Evolutionary conservation across 2,888 invertebrate genomes (phyloP).

Genomic region (Microchrysa polita): DNA sequence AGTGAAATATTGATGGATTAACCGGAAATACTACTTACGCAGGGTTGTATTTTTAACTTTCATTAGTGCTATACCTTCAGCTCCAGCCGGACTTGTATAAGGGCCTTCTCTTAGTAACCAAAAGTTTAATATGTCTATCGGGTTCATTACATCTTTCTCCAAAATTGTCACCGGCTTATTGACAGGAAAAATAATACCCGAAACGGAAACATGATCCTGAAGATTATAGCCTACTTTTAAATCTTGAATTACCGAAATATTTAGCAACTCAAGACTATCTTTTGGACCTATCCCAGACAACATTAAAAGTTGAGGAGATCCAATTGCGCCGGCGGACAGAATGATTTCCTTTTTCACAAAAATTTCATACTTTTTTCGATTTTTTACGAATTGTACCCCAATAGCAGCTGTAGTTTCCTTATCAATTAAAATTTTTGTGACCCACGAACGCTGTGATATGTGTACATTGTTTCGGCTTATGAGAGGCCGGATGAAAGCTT

Average conservation of each 20-base stretch:
- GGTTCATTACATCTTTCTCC: slow-evolving; percentile 68
- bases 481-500: slow-evolving; percentile 79
- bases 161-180: slow-evolving; percentile 75
- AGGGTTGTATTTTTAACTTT: slow-evolving; percentile 70
- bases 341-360: slow-evolving; percentile 79
- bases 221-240: slow-evolving; percentile 83
- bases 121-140: slow-evolving; percentile 71
- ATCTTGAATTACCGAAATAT: slow-evolving; percentile 73
- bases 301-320: slow-evolving; percentile 87
- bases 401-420: slow-evolving; percentile 69
- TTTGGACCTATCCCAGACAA: slow-evolving; percentile 82
- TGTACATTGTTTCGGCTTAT: slow-evolving; percentile 73
- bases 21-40: slow-evolving; percentile 54
- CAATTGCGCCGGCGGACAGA: slow-evolving; percentile 82
- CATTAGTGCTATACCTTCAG: slow-evolving; percentile 79
- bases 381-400: slow-evolving; percentile 77
- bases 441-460: slow-evolving; percentile 75
- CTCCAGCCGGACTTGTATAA: slow-evolving; percentile 80
- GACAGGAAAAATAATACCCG: slow-evolving; percentile 76
- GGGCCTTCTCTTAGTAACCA: slow-evolving; percentile 73
- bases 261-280: slow-evolving; percentile 69
- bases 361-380: slow-evolving; percentile 66
- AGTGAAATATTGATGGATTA: background rate
- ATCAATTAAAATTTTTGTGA: slow-evolving; percentile 74
- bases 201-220: slow-evolving; percentile 82